Percentiles rank a stretch among this genome's conserved stretches.
Conservation (phyloP, 2,797 vertebrate genomes). For the Chromis chromis region DNA sequence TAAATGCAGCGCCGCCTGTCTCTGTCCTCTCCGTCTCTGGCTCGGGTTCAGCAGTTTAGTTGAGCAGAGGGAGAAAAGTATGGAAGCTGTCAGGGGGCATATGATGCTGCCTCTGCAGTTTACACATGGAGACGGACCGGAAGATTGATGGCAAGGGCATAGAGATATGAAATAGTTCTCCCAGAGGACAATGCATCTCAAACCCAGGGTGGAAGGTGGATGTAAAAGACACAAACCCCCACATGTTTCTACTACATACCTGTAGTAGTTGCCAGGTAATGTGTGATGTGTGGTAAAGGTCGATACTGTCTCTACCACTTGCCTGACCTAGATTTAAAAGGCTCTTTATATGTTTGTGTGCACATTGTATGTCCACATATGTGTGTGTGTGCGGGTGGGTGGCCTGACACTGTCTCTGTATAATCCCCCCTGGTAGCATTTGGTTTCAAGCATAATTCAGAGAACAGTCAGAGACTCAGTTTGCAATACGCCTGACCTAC, state of each 20-base stretch:
- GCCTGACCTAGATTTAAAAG: constrained; percentile 69
- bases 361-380: constrained; percentile 27
- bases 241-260: constrained; percentile 5
- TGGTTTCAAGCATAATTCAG: constrained; percentile 71
- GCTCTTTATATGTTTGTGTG: constrained; percentile 34
- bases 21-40: constrained; percentile 41
- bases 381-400: constrained; percentile 36
- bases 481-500: constrained; percentile 78
- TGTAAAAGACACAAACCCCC: constrained; percentile 5
- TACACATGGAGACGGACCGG: constrained; percentile 38
- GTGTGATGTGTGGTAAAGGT: constrained; percentile 53
- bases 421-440: constrained; percentile 67
- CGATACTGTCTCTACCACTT: constrained; percentile 45
- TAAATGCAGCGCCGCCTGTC: constrained; percentile 25
- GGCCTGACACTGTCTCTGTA: constrained; percentile 46
- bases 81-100: constrained; percentile 78
- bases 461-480: constrained; percentile 66
- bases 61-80: constrained; percentile 65
- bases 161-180: constrained; percentile 8
- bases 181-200: constrained; percentile 19
- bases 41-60: constrained; percentile 66
- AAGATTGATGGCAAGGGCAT: constrained; percentile 62
- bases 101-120: constrained; percentile 78
- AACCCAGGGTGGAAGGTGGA: constrained; percentile 7
- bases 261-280: constrained; percentile 30